Evolutionary conservation across 2,888 invertebrate genomes (phyloP), one percentile per base, ranked within the genome.

Genomic region (Eudasyphora cyanicolor): DNA sequence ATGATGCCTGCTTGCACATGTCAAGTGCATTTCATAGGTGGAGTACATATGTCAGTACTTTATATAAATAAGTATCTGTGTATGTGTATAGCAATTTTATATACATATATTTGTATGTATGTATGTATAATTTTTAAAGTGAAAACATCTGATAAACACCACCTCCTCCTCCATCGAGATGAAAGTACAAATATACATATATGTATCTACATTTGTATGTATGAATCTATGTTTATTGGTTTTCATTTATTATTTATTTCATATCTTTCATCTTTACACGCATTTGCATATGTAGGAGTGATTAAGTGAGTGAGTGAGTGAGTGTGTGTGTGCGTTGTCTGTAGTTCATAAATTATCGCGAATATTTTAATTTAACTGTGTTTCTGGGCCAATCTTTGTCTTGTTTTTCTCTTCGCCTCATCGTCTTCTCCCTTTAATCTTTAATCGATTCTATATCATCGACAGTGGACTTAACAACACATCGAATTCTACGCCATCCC

Each of bases 1-100:
- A 71, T 67, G 57, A 84, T 74, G 76, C 79, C 76, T 75, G 62
- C 70, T 83, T 75, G 86, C n/a, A n/a, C n/a, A n/a, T n/a, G n/a
- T n/a, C n/a, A n/a, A n/a, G n/a, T n/a, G n/a, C n/a, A n/a, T n/a
- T n/a, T n/a, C n/a, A n/a, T n/a, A n/a, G n/a, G n/a, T n/a, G n/a
- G n/a, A n/a, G n/a, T n/a, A n/a, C n/a, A n/a, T n/a, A n/a, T n/a
- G n/a, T n/a, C n/a, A n/a, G n/a, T n/a, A n/a, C n/a, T n/a, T n/a
- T n/a, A n/a, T n/a, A n/a, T n/a, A n/a, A n/a, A n/a, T n/a, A n/a
- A n/a, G n/a, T 62, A 27, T 10, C 17, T 51, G n/a, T n/a, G n/a
- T n/a, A n/a, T n/a, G n/a, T 21, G 45, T 60, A 62, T 24, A 73
- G 17, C 64, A 64, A 69, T 57, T 54, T 49, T 17, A 45, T n/a